Evolutionary conservation across 2,888 invertebrate genomes (phyloP).

Genomic region (Patella pellucida): DNA sequence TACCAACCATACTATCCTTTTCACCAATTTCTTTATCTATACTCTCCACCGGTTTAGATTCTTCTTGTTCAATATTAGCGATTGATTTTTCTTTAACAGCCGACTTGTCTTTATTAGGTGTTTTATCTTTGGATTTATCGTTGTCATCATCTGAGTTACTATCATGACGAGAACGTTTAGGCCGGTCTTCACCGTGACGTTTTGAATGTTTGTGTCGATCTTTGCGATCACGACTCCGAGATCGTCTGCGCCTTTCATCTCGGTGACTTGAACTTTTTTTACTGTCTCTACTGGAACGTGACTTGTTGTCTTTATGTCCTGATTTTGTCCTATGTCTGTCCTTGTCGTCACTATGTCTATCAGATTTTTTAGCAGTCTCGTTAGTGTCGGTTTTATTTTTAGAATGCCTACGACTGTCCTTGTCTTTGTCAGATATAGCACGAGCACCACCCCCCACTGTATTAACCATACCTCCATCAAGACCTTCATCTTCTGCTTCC

Average conservation of each 20-base stretch:
- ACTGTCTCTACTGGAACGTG: not conserved
- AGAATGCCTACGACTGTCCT: not conserved
- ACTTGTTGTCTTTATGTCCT: not conserved
- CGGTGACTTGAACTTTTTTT: not conserved
- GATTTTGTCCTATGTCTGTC: slow-evolving; percentile 17
- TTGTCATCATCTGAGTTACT: not conserved
- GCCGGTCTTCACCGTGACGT: not conserved
- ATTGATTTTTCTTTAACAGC: not conserved
- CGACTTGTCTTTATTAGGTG: not conserved
- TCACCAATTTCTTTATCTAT: not conserved
- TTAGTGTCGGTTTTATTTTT: not conserved
- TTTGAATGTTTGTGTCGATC: slow-evolving; percentile 4
- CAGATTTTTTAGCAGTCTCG: not conserved
- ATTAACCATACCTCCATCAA: slow-evolving; percentile 3
- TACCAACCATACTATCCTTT: not conserved
- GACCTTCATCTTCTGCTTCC: slow-evolving; percentile 10
- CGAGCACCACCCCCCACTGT: not conserved
- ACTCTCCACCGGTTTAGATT: not conserved
- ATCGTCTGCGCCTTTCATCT: not conserved
- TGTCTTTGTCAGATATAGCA: not conserved
- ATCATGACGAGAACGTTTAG: slow-evolving; percentile 1
- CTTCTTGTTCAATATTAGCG: not conserved
- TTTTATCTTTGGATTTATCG: not conserved
- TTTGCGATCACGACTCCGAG: not conserved
- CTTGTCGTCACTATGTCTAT: not conserved